Percentiles rank a stretch among this genome's conserved stretches.
phyloP scores from a whole-genome alignment of 2,113 vertebrate genomes.

The Empidonax alnorum region DNA sequence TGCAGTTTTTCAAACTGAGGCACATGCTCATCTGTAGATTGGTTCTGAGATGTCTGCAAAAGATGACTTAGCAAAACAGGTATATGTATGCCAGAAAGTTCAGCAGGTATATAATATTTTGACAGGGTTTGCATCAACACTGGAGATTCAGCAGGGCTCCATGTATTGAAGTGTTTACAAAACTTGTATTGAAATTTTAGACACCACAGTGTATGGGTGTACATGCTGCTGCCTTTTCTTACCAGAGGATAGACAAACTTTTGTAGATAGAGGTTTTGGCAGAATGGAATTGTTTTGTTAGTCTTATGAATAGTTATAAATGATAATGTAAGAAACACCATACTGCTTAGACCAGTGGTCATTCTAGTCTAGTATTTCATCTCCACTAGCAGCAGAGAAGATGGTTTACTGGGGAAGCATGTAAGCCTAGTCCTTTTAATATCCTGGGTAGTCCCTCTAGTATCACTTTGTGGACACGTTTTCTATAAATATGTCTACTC shows the following conservation, averaged over 20 bases:
- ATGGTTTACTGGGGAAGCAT: neutral
- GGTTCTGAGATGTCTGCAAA: neutral
- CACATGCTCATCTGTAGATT: neutral
- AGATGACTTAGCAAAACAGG: neutral
- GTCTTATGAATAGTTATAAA: neutral
- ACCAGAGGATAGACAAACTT: neutral
- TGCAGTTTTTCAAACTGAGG: neutral
- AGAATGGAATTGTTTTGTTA: neutral
- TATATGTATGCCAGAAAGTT: neutral
- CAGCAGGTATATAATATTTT: neutral
- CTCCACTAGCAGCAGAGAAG: neutral
- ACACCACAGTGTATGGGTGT: neutral
- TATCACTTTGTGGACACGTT: neutral
- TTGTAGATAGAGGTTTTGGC: neutral
- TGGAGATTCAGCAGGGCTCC: neutral
- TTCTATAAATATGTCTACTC: neutral
- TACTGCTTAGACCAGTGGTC: neutral
- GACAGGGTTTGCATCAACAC: neutral
- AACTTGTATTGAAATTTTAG: neutral
- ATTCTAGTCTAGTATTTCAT: neutral
- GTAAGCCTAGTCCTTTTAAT: neutral
- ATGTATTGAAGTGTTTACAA: neutral
- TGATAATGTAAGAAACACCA: neutral
- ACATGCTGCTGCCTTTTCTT: neutral
- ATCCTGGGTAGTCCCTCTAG: neutral